Conservation (phyloP, 2,797 vertebrate species). For the Poeciliopsis turneri region DNA sequence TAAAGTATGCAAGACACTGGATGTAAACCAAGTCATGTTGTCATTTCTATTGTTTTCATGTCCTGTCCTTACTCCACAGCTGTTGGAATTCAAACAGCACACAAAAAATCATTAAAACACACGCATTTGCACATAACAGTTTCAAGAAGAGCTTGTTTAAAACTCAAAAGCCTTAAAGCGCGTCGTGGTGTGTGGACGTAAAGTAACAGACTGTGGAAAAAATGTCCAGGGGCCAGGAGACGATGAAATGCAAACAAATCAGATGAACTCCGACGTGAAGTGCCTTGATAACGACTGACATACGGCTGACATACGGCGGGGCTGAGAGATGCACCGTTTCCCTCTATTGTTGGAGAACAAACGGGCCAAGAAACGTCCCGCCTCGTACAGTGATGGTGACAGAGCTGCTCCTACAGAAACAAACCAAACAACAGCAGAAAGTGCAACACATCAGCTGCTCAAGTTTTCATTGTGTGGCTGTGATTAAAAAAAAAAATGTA, state of each 20-base stretch:
- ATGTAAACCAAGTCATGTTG: not conserved
- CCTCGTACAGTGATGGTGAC: slow-evolving; percentile 19
- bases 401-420: slow-evolving; percentile 13
- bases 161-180: not conserved
- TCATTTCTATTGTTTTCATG: not conserved
- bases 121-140: not conserved
- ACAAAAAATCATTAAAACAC: not conserved
- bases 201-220: not conserved
- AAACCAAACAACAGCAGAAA: not conserved
- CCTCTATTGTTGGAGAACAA: slow-evolving; percentile 68
- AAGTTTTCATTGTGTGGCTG: not conserved
- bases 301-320: not conserved
- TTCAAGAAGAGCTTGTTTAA: not conserved
- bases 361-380: slow-evolving; percentile 58
- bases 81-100: not conserved
- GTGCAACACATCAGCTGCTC: too few species aligned
- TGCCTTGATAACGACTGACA: not conserved
- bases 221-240: not conserved
- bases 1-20: not conserved
- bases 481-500: not conserved
- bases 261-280: not conserved
- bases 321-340: slow-evolving; percentile 59
- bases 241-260: not conserved
- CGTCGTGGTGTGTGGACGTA: not conserved
- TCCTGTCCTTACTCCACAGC: not conserved